These are phyloP conservation scores for Cataglyphis altisquamis DNA, from an alignment of 2,888 invertebrate species.

Conservation along the genomic window DNA sequence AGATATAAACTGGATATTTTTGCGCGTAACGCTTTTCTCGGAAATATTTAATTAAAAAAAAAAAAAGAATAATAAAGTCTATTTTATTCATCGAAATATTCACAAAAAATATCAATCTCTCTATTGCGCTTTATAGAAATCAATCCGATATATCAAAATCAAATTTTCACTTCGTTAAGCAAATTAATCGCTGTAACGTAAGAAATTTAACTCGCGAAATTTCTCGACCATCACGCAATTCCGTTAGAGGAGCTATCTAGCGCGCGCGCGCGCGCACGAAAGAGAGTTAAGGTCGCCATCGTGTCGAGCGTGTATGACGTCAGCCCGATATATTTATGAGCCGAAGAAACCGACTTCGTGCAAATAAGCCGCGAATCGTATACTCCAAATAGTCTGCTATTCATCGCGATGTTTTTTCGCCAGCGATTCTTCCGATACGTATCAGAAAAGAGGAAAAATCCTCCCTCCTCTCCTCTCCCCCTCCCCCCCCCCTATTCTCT, in stretches of 20 bases:
- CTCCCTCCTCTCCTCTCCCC: neutral
- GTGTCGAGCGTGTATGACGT: conserved; percentile 42
- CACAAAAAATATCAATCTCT: neutral
- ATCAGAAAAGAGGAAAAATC: neutral
- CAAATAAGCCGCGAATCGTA: conserved; percentile 34
- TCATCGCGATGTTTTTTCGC: neutral
- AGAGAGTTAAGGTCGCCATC: conserved; percentile 55
- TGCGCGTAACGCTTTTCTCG: too few relatives aligned
- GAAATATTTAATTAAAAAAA: neutral
- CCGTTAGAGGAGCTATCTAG: conserved; percentile 23
- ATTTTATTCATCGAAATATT: conserved; percentile 1
- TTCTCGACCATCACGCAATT: conserved; percentile 6
- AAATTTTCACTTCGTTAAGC: conserved; percentile 19
- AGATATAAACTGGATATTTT: neutral
- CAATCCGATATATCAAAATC: neutral
- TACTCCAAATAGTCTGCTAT: conserved; percentile 20
- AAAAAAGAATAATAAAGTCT: neutral
- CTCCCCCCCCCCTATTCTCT: too few relatives aligned
- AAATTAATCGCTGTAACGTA: neutral
- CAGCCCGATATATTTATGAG: conserved; percentile 52
- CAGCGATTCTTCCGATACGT: neutral
- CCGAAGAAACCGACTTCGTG: conserved; percentile 33
- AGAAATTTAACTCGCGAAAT: conserved; percentile 12
- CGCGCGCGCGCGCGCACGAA: conserved; percentile 15
- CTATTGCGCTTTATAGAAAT: neutral